Evolutionary conservation across 2,888 invertebrate genomes (phyloP).

Genomic region (Pomacea canaliculata): DNA sequence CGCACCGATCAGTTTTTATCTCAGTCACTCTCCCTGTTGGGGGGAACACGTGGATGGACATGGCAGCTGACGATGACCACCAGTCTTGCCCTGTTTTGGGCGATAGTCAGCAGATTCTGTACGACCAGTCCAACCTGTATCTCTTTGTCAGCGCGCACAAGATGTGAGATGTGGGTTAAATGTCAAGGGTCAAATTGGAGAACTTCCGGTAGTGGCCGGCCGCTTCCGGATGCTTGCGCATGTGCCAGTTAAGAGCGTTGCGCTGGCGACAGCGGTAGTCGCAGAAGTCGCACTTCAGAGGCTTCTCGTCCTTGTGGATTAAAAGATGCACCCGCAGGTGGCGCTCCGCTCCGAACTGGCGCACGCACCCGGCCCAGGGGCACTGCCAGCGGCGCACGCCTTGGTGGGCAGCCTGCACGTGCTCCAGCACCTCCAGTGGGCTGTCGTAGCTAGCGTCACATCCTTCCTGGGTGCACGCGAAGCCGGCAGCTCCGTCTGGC

Average conservation of each 20-base stretch:
- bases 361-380: constrained; percentile 42
- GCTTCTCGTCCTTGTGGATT: constrained; percentile 59
- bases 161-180: not conserved
- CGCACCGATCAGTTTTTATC: no score
- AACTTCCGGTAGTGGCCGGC: constrained; percentile 44
- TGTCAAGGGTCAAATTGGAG: constrained; percentile 1
- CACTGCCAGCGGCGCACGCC: constrained; percentile 35
- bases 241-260: constrained; percentile 62
- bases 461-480: constrained; percentile 46
- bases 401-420: constrained; percentile 51
- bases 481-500: constrained; percentile 38
- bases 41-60: no score
- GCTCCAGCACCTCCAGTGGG: constrained; percentile 51
- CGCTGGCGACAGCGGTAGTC: constrained; percentile 60
- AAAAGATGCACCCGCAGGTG: constrained; percentile 55
- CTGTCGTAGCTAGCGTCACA: constrained; percentile 50
- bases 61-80: no score
- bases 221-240: constrained; percentile 59
- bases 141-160: not conserved
- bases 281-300: constrained; percentile 59
- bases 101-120: no score
- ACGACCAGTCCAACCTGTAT: not conserved
- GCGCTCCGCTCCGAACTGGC: constrained; percentile 50
- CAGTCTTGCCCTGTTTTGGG: not conserved
- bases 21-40: no score